Percentiles rank a stretch among this genome's conserved stretches.
These are phyloP conservation scores for Adelosebastes latens DNA, from an alignment of 2,797 vertebrate species.

Conservation along the genomic window DNA sequence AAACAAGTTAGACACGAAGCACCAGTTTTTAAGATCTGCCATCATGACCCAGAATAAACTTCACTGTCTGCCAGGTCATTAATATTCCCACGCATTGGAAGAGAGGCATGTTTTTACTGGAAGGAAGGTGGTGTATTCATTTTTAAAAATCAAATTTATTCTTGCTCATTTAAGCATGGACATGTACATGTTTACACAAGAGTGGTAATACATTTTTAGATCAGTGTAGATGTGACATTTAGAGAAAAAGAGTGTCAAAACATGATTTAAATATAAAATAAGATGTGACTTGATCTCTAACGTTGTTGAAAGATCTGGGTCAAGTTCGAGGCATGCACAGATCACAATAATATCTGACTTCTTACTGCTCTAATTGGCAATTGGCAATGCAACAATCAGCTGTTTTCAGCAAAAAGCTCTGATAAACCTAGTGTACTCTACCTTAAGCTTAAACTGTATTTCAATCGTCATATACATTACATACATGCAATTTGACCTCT, in stretches of 20 bases:
- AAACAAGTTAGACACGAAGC: constrained; percentile 69
- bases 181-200: neutral
- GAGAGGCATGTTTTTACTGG: constrained; percentile 23
- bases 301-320: neutral
- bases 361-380: neutral
- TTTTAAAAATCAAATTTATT: neutral
- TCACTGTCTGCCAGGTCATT: constrained; percentile 47
- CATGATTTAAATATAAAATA: neutral
- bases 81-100: constrained; percentile 43
- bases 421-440: too few relatives aligned
- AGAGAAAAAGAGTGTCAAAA: too few relatives aligned
- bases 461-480: too few relatives aligned
- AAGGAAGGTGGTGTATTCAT: neutral
- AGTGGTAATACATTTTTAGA: neutral
- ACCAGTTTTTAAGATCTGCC: constrained; percentile 53
- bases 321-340: neutral
- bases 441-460: too few relatives aligned
- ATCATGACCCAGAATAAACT: constrained; percentile 49
- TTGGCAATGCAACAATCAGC: neutral
- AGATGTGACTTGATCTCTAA: neutral
- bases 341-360: neutral
- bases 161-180: neutral
- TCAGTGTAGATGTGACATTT: neutral
- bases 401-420: too few relatives aligned
- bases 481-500: too few relatives aligned